Percentiles rank a stretch among this genome's conserved stretches.
phyloP scores from a whole-genome alignment of 2,113 vertebrate species.

The Cheirogaleus medius region DNA sequence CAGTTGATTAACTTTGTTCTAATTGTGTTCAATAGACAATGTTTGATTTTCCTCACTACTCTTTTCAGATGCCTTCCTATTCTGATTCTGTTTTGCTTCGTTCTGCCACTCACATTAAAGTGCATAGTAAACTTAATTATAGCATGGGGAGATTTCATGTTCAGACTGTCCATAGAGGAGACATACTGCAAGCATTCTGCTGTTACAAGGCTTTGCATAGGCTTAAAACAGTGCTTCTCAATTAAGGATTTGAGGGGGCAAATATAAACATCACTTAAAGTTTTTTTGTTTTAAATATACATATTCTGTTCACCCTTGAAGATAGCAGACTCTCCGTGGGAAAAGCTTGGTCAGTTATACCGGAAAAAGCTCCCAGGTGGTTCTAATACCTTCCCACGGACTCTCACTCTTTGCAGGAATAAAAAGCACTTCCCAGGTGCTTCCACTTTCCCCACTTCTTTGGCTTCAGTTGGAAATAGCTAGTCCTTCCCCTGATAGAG shows the following conservation, averaged over 20 bases:
- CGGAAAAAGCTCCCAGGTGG: not conserved
- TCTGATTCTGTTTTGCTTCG: not conserved
- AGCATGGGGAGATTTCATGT: not conserved
- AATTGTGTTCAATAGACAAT: not conserved
- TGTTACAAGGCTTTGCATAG: not conserved
- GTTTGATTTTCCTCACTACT: not conserved
- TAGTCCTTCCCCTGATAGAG: not conserved
- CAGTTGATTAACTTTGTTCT: not conserved
- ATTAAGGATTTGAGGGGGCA: not conserved
- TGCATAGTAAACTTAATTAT: not conserved
- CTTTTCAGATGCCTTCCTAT: not conserved
- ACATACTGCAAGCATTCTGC: not conserved
- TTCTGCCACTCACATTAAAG: not conserved
- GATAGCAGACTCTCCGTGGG: not conserved
- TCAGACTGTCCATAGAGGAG: not conserved
- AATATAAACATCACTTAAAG: not conserved
- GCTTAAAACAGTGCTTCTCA: not conserved
- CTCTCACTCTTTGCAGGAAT: not conserved
- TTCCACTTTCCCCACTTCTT: not conserved
- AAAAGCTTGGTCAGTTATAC: not conserved
- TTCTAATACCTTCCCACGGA: not conserved
- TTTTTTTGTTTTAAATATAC: not conserved
- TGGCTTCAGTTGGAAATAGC: not conserved
- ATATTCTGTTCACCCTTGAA: not conserved
- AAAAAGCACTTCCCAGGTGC: not conserved